Percentiles rank a stretch among this genome's conserved stretches.
Evolutionary conservation across 1,140 invertebrate species (phyloP).

Genomic region (Aradophagus sp.): DNA sequence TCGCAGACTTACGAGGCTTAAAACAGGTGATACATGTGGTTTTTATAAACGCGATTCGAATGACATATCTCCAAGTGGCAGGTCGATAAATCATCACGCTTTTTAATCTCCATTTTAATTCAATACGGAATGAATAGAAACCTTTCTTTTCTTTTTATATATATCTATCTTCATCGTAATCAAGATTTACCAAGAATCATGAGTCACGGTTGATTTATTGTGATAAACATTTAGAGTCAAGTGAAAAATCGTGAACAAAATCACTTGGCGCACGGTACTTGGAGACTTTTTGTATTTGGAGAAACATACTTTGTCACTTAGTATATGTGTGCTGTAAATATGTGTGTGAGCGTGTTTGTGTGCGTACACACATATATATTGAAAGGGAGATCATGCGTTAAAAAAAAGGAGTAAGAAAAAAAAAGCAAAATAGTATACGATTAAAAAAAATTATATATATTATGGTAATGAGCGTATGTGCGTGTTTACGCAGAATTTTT

Average conservation of each 20-base stretch:
- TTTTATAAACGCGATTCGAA: constrained; percentile 34
- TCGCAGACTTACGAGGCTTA: constrained; percentile 40
- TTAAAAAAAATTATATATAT: constrained; percentile 20
- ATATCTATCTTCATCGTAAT: too few species aligned
- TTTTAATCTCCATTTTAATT: constrained; percentile 4
- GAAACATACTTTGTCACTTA: constrained; percentile 20
- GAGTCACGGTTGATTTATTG: constrained; percentile 5
- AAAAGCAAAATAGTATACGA: constrained; percentile 57
- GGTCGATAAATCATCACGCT: constrained; percentile 3
- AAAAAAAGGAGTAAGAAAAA: too few species aligned
- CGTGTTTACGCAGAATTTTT: constrained; percentile 40
- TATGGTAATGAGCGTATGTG: constrained; percentile 49
- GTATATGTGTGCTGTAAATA: constrained; percentile 44
- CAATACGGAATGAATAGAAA: too few species aligned
- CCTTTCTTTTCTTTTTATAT: neutral
- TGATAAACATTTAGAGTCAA: constrained; percentile 1
- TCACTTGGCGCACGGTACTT: constrained; percentile 26
- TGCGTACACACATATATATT: constrained; percentile 31
- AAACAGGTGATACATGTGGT: constrained; percentile 36
- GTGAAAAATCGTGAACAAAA: constrained; percentile 4
- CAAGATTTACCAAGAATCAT: neutral
- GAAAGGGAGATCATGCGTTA: constrained; percentile 23
- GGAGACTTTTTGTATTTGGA: constrained; percentile 42
- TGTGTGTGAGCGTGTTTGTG: constrained; percentile 31
- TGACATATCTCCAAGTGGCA: constrained; percentile 48